These are phyloP conservation scores for Tragulus kanchil DNA, from an alignment of 2,113 vertebrate species.

Conservation along the genomic window DNA sequence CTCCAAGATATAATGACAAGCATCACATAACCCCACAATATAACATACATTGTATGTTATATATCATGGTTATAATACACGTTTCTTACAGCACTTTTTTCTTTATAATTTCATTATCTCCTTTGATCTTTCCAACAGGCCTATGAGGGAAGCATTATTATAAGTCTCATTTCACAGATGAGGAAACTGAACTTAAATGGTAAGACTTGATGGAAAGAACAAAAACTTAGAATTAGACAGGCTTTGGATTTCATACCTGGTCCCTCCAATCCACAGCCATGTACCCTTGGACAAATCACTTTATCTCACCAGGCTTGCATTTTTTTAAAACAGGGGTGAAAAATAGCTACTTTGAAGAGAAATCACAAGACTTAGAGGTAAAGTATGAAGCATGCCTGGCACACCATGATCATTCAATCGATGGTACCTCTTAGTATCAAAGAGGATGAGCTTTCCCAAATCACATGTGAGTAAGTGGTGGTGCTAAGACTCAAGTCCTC, in stretches of 20 bases:
- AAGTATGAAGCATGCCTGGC: background rate
- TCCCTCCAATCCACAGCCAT: no score
- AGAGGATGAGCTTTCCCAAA: background rate
- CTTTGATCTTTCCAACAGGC: background rate
- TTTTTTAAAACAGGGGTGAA: background rate
- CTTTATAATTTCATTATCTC: background rate
- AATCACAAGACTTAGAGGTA: background rate
- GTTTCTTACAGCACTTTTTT: background rate
- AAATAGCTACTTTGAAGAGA: background rate
- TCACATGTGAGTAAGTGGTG: background rate
- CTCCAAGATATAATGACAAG: background rate
- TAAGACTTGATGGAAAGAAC: no score
- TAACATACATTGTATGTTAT: background rate
- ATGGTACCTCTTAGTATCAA: background rate
- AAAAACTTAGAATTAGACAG: background rate
- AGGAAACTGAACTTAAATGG: background rate
- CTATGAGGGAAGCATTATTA: background rate
- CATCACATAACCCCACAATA: background rate
- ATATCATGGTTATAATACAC: background rate
- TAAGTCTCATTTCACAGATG: background rate
- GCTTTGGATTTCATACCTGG: background rate
- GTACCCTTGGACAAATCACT: background rate
- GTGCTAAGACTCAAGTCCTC: background rate
- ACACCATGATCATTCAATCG: fast-evolving
- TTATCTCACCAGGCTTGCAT: background rate